These are phyloP conservation scores for Ariopsis seemanni DNA, from an alignment of 2,113 vertebrate species.

Conservation along the genomic window DNA sequence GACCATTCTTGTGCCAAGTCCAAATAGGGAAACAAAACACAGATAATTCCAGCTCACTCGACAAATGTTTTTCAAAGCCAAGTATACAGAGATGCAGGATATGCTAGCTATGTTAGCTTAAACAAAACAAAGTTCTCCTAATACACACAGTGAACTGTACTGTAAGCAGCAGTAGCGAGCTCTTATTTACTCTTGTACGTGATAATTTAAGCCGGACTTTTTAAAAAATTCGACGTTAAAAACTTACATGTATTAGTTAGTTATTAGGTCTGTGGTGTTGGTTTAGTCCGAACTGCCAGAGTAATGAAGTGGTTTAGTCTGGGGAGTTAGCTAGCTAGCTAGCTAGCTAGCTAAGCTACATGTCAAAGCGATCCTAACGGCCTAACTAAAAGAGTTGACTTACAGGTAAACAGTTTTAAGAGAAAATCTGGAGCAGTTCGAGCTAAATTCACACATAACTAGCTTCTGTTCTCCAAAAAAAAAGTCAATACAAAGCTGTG, in stretches of 20 bases:
- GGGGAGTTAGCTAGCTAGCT: neutral
- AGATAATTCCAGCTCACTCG: constrained; percentile 33
- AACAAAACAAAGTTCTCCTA: neutral
- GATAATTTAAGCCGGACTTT: neutral
- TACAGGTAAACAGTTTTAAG: neutral
- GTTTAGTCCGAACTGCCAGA: neutral
- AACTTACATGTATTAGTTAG: no score
- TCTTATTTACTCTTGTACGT: neutral
- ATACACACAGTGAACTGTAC: neutral
- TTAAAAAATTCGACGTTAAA: neutral
- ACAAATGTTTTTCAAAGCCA: neutral
- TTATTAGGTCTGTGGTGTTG: neutral
- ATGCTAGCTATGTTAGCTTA: neutral
- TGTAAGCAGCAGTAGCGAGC: neutral
- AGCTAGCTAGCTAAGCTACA: neutral
- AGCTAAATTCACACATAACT: neutral
- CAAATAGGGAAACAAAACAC: constrained; percentile 23
- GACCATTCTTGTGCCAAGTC: constrained; percentile 33
- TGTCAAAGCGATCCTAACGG: neutral
- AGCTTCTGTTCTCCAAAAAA: neutral
- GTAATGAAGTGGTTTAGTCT: neutral
- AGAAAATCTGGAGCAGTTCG: neutral
- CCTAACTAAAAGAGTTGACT: no score
- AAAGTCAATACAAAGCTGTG: constrained; percentile 31
- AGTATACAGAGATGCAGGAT: neutral